Conservation (phyloP, 2,797 vertebrate species). For the Myotis findleyi region DNA sequence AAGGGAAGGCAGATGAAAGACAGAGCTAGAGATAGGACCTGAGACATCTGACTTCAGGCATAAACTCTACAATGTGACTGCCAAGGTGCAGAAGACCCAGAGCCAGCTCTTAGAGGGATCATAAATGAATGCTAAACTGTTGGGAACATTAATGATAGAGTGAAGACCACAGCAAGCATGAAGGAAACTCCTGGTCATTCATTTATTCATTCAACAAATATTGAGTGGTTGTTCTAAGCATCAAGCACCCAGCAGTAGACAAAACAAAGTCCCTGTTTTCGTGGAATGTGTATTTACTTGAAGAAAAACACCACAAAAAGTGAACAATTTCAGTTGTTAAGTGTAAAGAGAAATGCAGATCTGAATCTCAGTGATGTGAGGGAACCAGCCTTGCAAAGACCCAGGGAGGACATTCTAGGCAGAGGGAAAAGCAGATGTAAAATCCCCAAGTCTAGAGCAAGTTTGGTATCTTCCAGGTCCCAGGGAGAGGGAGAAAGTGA, state of each 20-base stretch:
- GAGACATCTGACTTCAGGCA: neutral
- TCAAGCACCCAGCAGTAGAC: neutral
- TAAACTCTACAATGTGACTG: neutral
- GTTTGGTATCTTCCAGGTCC: neutral
- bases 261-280: neutral
- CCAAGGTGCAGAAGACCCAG: neutral
- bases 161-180: neutral
- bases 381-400: neutral
- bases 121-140: neutral
- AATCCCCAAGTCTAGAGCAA: neutral
- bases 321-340: neutral
- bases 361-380: neutral
- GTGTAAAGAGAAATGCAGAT: neutral
- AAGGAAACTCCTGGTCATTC: neutral
- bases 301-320: conserved; percentile 6
- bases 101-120: neutral
- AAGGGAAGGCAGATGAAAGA: neutral
- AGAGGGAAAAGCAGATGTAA: neutral
- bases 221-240: neutral
- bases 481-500: neutral
- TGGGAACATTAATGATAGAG: neutral
- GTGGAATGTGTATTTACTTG: neutral
- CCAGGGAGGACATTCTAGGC: neutral
- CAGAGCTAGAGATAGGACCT: neutral
- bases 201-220: conserved; percentile 10